Base-by-base conservation (phyloP, 1,140 invertebrate species). In the Gryon sp. region DNA sequence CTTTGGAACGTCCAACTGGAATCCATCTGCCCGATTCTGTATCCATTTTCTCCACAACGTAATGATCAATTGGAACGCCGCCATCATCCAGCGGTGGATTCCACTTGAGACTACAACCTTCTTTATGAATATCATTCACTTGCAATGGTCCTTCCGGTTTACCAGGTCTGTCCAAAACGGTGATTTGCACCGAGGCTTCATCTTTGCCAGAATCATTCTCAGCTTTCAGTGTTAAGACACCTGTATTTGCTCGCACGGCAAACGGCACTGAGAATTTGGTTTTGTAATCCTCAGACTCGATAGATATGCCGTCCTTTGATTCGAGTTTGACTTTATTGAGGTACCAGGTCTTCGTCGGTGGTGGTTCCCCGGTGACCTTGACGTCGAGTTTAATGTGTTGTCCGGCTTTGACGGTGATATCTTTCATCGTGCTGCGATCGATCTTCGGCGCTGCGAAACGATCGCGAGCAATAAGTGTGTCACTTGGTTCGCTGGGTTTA, bases 71-170 rank as follows among this genome's bases (percentile, higher is more conserved):
- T 1, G 97, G 96, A 5, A 93, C 92, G 59, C 97, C 97, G 48
- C 97, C 97, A 90, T 98, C 96, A 86, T 97, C 94, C 55, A 92
- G 88, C 14, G 98, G 98, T 73, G 96, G 93, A 83, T 97, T 96
- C 98, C 98, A 99, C 87, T 97, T 95, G 0, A 99, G 89, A 2
- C 92, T 95, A 82, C 96, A 98, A 11, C 97, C 96, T 84, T 99
- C 97, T 82, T 96, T 95, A 84, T 96, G 96, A 1, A 99, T 92
- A 87, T 99, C 96, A 3, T 93, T 93, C 11, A 97, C 93, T 86
- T 96, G 95, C 2, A 99, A 89, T 0, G 97, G 97, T 57, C 97
- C 97, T 88, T 97, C 95, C 16, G 98, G 98, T 84, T 94, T 93
- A 12, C 92, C 92, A 11, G 98, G 98, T 83, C 95, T 95, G 78